Evolutionary conservation across 2,797 vertebrate genomes (phyloP).

Genomic region (Sebastes taczanowskii): DNA sequence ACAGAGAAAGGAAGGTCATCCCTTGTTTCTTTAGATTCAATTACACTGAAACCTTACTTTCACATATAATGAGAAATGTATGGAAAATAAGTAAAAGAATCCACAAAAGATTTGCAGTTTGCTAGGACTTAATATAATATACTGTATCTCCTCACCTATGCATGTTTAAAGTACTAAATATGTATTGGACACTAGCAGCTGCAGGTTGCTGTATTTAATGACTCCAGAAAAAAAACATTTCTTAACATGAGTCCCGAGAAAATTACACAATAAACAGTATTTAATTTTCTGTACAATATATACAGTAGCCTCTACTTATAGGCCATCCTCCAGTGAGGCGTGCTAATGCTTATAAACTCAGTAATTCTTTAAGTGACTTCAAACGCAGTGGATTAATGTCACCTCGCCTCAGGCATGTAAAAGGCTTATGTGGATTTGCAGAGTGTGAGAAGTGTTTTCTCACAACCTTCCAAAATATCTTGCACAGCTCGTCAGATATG

Average conservation of each 20-base stretch:
- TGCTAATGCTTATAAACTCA: constrained; percentile 4
- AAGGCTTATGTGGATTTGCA: constrained; percentile 55
- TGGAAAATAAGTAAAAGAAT: background rate
- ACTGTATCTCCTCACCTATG: background rate
- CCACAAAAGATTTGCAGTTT: background rate
- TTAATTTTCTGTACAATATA: background rate
- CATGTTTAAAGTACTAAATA: background rate
- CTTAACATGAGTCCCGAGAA: background rate
- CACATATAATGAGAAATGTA: background rate
- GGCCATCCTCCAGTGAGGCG: background rate
- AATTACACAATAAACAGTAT: constrained; percentile 3
- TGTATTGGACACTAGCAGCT: background rate
- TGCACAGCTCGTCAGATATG: constrained; percentile 11
- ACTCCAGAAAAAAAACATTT: background rate
- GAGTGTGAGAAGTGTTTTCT: constrained; percentile 30
- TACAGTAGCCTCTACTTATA: background rate
- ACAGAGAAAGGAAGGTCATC: background rate
- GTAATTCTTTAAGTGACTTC: constrained; percentile 54
- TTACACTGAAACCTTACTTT: background rate
- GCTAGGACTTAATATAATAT: background rate
- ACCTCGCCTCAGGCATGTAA: constrained; percentile 34
- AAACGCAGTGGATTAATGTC: constrained; percentile 47
- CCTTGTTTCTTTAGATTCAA: background rate
- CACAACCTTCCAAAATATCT: constrained; percentile 31
- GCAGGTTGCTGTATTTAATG: background rate